Evolutionary conservation across 2,113 vertebrate genomes (phyloP).

Genomic region (Echinops telfairi): DNA sequence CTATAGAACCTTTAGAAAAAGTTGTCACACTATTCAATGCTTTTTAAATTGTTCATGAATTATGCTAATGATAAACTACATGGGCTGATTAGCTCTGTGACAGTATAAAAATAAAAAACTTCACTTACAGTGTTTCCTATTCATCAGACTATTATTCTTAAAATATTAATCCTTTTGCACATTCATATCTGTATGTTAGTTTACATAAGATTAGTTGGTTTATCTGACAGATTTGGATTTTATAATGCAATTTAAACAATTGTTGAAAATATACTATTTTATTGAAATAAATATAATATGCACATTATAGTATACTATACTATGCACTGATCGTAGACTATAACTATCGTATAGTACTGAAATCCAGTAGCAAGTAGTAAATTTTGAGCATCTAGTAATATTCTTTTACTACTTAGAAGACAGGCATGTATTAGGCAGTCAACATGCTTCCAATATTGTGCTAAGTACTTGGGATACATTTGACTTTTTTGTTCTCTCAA

Average conservation of each 20-base stretch:
- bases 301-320: neutral
- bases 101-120: neutral
- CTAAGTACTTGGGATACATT: neutral
- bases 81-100: neutral
- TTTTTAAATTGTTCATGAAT: conserved; percentile 19
- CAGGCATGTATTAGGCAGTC: neutral
- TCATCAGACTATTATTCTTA: neutral
- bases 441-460: neutral
- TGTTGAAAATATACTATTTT: conserved; percentile 10
- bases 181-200: neutral
- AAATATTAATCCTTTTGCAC: conserved; percentile 16
- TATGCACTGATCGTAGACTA: too few relatives aligned
- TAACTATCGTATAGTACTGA: neutral
- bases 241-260: neutral
- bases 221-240: neutral
- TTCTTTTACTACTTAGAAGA: neutral
- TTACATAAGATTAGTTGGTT: neutral
- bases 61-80: neutral
- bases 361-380: neutral
- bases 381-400: conserved; percentile 19
- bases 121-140: neutral
- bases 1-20: neutral
- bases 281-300: neutral
- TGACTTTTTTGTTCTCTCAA: neutral
- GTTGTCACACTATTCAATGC: neutral